Conservation (phyloP, 1,140 invertebrate species). For the Chlorops oryzae region DNA sequence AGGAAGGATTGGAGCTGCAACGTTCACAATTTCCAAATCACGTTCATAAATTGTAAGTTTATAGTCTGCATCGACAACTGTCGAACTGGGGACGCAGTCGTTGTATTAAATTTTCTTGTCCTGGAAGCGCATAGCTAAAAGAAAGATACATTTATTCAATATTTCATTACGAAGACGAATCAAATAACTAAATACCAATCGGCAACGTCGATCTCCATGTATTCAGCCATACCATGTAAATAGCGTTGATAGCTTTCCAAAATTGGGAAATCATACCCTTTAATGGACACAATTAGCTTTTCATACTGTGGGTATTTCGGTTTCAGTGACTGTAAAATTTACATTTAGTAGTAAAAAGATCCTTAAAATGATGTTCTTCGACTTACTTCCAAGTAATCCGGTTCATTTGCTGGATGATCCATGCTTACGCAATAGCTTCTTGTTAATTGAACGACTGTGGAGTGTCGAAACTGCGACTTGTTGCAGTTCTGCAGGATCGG, state of each 20-base stretch:
- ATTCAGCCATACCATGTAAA: slow-evolving; percentile 64
- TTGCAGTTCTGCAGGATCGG: slow-evolving; percentile 1
- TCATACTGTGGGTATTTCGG: slow-evolving; percentile 67
- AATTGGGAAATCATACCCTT: slow-evolving; percentile 73
- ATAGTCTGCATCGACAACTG: slow-evolving; percentile 63
- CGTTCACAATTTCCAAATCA: slow-evolving; percentile 63
- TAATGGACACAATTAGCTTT: slow-evolving; percentile 69
- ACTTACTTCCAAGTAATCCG: slow-evolving; percentile 54
- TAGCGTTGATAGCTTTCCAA: slow-evolving; percentile 74
- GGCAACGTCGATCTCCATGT: slow-evolving; percentile 69
- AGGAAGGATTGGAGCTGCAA: slow-evolving; percentile 53
- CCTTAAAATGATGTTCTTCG: slow-evolving; percentile 12
- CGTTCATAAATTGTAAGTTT: slow-evolving; percentile 69
- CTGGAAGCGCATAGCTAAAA: slow-evolving; percentile 67
- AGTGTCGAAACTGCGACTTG: neutral
- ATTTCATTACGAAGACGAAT: slow-evolving; percentile 18
- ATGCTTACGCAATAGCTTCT: slow-evolving; percentile 19
- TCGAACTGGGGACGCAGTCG: slow-evolving; percentile 63
- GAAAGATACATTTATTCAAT: no score
- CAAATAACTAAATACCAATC: slow-evolving; percentile 56
- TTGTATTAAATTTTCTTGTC: slow-evolving; percentile 60
- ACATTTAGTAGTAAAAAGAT: neutral
- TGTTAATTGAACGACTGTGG: slow-evolving; percentile 3
- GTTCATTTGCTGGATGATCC: slow-evolving; percentile 55
- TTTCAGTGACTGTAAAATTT: slow-evolving; percentile 54